Conservation (phyloP, 1,140 invertebrate species). For the Trinorchestia longiramus region DNA sequence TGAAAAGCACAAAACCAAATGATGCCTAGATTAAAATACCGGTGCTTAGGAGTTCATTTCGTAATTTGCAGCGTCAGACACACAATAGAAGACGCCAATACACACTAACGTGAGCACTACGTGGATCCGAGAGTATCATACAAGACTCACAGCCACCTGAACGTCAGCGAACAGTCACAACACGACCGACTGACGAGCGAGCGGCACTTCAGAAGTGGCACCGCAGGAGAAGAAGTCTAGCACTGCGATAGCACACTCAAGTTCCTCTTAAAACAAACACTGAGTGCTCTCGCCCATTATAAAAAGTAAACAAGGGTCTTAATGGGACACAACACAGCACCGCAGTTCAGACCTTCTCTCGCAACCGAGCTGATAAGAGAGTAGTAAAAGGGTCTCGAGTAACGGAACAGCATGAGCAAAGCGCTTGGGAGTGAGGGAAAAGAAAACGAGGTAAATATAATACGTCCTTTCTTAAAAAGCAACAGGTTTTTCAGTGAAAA, state of each 20-base stretch:
- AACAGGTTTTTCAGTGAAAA: neutral
- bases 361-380: constrained; percentile 50
- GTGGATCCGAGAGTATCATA: neutral
- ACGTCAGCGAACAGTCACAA: neutral
- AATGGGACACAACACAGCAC: constrained; percentile 13
- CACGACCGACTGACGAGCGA: neutral
- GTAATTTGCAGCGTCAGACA: neutral
- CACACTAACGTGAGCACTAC: neutral
- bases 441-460: neutral
- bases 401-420: neutral
- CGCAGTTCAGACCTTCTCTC: neutral
- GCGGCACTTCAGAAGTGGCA: constrained; percentile 27
- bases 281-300: constrained; percentile 47
- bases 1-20: neutral
- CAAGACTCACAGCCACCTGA: neutral
- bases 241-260: constrained; percentile 46
- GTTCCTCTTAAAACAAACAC: constrained; percentile 44
- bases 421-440: neutral
- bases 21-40: too few relatives aligned
- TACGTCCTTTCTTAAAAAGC: neutral
- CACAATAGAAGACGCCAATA: neutral
- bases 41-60: neutral
- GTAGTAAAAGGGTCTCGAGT: neutral
- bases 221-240: neutral
- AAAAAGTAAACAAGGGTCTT: constrained; percentile 46